Base-by-base conservation (phyloP, 2,888 invertebrate species). In the Agonopterix alstromeriana region DNA sequence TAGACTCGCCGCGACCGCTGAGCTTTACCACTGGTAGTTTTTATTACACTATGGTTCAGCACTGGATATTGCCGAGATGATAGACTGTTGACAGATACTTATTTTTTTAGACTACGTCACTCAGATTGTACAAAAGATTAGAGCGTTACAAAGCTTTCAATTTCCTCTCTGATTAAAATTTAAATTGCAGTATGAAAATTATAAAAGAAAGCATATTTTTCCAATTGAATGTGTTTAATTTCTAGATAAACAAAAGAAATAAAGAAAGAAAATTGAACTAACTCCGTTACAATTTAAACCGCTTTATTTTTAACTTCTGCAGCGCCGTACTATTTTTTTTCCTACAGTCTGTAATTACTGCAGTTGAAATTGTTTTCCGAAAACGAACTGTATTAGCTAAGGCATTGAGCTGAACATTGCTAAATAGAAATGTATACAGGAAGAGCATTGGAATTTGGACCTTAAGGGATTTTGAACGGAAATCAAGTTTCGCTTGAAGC, bases 401-500 rank as follows among this genome's bases (percentile, higher is more conserved):
- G 4, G 1, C 10, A 10, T 51, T 50, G 48, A 42, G 51, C 48
- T 10, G 44, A 27, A 46, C 49, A 50, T 50, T 27, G 36, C 27
- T 43, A 44, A 40, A 42, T 50, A 49, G n/a, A 11, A 52, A 45
- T 46, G 43, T 48, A 52, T 27, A 27, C 27, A 7, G 27, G 27
- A 27, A 53, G 52, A 50, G 48, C 56, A 56, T 59, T 61, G 60
- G 51, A 60, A 63, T 60, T 59, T 69, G 57, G 36, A 42, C 49
- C 46, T 48, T 52, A 35, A n/a, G 42, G 36, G 36, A n/a, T 41
- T 48, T 46, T 2, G 46, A 14, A 9, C 42, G 45, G 41, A 44
- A 52, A 50, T 46, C 46, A 36, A 52, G 45, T 52, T 48, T 52
- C 11, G 38, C 35, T 47, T 49, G 47, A 42, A 45, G 36, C 41